Percentiles rank a stretch among this genome's conserved stretches.
phyloP scores from a whole-genome alignment of 2,113 vertebrate species.

The Crotophaga sulcirostris region DNA sequence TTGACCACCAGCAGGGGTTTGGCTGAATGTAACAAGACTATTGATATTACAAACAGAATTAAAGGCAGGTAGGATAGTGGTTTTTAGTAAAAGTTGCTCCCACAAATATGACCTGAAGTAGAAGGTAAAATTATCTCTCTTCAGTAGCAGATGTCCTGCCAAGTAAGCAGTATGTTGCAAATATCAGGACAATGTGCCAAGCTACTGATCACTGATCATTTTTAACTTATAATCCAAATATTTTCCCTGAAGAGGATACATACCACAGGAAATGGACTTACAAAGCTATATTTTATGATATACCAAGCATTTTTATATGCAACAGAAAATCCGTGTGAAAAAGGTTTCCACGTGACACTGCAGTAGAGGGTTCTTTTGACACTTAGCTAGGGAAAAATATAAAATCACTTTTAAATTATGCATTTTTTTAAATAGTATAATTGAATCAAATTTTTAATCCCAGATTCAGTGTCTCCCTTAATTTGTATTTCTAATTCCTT shows the following conservation, averaged over 20 bases:
- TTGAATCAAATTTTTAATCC: not conserved
- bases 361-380: not conserved
- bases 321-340: not conserved
- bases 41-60: not conserved
- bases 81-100: not conserved
- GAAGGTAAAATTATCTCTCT: not conserved
- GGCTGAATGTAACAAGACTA: not conserved
- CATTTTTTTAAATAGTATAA: not conserved
- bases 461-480: not conserved
- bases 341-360: not conserved
- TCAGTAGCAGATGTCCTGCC: not conserved
- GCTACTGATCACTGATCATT: slow-evolving; percentile 8
- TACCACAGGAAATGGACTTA: not conserved
- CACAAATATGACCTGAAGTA: not conserved
- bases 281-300: not conserved
- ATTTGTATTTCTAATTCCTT: slow-evolving; percentile 31
- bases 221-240: not conserved
- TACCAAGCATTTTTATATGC: not conserved
- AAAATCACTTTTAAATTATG: not conserved
- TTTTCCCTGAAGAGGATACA: not conserved
- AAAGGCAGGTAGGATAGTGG: not conserved
- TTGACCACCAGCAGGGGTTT: not conserved
- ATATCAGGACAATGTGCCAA: not conserved
- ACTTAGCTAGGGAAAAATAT: not conserved
- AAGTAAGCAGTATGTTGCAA: not conserved